These are phyloP conservation scores for Tigriopus japonicus DNA, from an alignment of 1,140 invertebrate species.

Conservation along the genomic window DNA sequence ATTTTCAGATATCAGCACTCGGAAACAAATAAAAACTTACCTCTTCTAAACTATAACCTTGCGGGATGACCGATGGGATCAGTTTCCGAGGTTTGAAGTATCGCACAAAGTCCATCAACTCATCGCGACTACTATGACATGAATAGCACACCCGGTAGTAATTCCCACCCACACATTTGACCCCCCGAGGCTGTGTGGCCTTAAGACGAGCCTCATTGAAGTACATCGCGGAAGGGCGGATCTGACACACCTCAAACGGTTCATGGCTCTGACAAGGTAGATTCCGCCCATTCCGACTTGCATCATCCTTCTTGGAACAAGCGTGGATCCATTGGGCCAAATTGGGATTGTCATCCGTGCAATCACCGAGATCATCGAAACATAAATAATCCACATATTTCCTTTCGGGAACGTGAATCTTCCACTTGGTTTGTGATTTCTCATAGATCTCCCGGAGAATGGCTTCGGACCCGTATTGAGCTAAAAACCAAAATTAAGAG, in stretches of 20 bases:
- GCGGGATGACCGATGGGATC: background rate
- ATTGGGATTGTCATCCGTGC: background rate
- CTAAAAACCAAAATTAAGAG: constrained; percentile 14
- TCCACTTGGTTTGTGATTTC: constrained; percentile 16
- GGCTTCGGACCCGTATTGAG: constrained; percentile 22
- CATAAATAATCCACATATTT: constrained; percentile 15
- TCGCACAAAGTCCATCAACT: constrained; percentile 4
- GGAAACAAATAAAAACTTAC: no score
- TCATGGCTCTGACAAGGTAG: background rate
- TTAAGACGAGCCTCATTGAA: background rate
- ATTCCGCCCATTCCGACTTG: background rate
- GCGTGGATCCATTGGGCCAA: constrained; percentile 4
- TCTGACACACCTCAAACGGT: background rate
- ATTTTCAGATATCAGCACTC: no score
- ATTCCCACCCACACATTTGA: no score
- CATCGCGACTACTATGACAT: background rate
- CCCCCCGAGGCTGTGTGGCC: background rate
- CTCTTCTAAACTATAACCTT: background rate
- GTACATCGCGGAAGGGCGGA: background rate
- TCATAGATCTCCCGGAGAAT: constrained; percentile 19
- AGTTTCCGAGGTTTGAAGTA: background rate
- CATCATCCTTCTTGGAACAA: constrained; percentile 4
- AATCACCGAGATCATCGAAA: background rate
- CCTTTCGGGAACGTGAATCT: constrained; percentile 21
- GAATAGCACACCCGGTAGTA: constrained; percentile 4